Evolutionary conservation across 2,113 vertebrate genomes (phyloP), one percentile per base, ranked within the genome.

Genomic region (Atherinomorus stipes): DNA sequence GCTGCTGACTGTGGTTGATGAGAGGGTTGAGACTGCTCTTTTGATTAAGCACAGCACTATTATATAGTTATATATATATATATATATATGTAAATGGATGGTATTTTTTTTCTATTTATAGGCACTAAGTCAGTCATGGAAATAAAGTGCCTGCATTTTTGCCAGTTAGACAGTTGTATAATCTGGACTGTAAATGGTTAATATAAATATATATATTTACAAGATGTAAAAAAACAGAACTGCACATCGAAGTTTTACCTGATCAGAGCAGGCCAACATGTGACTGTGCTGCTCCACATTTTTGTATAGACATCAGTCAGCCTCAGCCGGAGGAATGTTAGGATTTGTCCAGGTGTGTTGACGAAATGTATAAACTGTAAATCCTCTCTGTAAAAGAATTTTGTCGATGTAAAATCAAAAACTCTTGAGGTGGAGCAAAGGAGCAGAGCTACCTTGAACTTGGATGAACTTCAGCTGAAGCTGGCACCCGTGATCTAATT

Each of bases 111-210:
- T 65, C 70, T 89, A 89, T 88, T 92, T 90, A 89, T 90, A 56
- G 88, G 77, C 85, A 89, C 86, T 26, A 13, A 15, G 60, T 77
- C 76, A 51, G 56, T 61, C 81, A 31, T 64, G 50, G 63, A 77
- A 77, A 53, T 83, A 37, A 88, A 91, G 90, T 92, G 92, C 90
- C 90, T 92, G 78, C 65, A 50, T 79, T 88, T 86, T 78, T 85
- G 74, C 56, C 85, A 85, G 86, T 78, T 72, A 70, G 78, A 78
- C 64, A 45, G 70, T 78, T 81, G 66, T 90, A 61, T 84, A 74
- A 92, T 90, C 78, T 64, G 71, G 81, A 88, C 79, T 92, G 90
- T 92, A 90, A 88, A 93, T 86, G 80, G 38, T 79, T 82, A 71
- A 87, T 88, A 87, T 80, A 77, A 68, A 86, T 77, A 76, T 87